These are phyloP conservation scores for Lycaena phlaeas DNA, from an alignment of 2,888 invertebrate species.

Conservation along the genomic window DNA sequence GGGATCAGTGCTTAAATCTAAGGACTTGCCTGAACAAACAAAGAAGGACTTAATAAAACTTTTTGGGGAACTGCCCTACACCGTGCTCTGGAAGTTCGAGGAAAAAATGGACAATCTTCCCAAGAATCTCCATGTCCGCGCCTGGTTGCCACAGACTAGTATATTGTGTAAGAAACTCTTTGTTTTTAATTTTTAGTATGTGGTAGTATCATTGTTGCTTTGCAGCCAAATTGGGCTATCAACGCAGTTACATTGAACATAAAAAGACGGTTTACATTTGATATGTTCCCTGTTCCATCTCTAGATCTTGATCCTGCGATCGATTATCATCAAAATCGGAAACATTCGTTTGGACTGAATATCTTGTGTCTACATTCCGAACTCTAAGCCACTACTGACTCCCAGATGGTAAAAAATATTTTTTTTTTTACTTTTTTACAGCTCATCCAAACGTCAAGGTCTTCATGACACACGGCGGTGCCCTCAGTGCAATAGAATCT, in stretches of 20 bases:
- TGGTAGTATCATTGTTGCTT: too few relatives aligned
- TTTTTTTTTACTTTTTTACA: too few relatives aligned
- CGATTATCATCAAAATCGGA: too few relatives aligned
- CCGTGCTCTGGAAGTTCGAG: constrained; percentile 46
- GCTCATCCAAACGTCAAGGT: constrained; percentile 6
- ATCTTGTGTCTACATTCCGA: too few relatives aligned
- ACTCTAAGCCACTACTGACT: background rate
- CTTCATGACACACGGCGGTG: constrained; percentile 6
- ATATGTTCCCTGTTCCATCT: too few relatives aligned
- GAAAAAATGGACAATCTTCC: constrained; percentile 21
- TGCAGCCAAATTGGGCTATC: too few relatives aligned
- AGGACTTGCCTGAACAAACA: constrained; percentile 26
- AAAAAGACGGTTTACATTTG: too few relatives aligned
- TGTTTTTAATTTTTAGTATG: background rate
- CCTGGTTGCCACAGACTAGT: constrained; percentile 50
- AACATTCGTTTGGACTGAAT: too few relatives aligned
- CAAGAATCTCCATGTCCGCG: constrained; percentile 41
- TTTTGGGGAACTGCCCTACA: constrained; percentile 37
- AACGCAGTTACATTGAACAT: too few relatives aligned
- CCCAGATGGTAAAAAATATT: too few relatives aligned
- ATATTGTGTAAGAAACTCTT: constrained; percentile 35
- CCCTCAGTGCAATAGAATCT: background rate
- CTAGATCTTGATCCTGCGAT: too few relatives aligned
- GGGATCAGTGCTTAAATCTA: constrained; percentile 35
- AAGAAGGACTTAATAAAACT: constrained; percentile 27